Percentiles rank a stretch among this genome's conserved stretches.
These are phyloP conservation scores for Harpagoxenus sublaevis DNA, from an alignment of 2,888 invertebrate species.

Conservation along the genomic window DNA sequence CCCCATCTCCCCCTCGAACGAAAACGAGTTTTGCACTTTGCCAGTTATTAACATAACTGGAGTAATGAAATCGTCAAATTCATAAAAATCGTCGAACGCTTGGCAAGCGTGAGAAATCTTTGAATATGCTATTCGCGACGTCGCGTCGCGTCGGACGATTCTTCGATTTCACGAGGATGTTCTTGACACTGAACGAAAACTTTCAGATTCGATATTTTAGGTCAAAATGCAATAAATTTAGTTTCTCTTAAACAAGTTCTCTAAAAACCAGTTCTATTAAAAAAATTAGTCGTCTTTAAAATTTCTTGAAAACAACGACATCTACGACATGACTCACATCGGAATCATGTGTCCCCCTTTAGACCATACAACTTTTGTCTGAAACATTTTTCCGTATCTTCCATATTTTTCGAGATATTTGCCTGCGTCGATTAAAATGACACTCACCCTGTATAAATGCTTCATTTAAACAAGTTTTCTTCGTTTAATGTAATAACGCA, in stretches of 20 bases:
- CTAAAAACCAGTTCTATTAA: no score
- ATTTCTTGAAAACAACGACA: no score
- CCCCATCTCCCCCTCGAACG: background rate
- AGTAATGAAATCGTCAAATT: slow-evolving; percentile 3
- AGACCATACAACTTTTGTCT: no score
- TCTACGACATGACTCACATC: no score
- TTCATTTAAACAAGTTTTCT: no score
- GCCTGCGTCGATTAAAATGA: no score
- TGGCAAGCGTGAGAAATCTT: background rate
- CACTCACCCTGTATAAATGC: no score
- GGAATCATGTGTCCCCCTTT: no score
- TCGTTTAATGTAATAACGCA: no score
- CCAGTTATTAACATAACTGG: slow-evolving; percentile 15
- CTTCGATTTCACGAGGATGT: background rate
- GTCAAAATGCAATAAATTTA: background rate
- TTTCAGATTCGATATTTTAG: background rate
- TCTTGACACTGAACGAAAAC: background rate
- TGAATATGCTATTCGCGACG: background rate
- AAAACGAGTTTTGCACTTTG: slow-evolving; percentile 18
- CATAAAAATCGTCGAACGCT: background rate
- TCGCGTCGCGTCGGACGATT: background rate
- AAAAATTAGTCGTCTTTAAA: no score
- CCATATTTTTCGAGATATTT: no score
- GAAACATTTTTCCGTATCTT: no score
- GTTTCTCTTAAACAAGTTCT: background rate